Base-by-base conservation (phyloP, 2,888 invertebrate species). In the Neocrepidodera transversa region DNA sequence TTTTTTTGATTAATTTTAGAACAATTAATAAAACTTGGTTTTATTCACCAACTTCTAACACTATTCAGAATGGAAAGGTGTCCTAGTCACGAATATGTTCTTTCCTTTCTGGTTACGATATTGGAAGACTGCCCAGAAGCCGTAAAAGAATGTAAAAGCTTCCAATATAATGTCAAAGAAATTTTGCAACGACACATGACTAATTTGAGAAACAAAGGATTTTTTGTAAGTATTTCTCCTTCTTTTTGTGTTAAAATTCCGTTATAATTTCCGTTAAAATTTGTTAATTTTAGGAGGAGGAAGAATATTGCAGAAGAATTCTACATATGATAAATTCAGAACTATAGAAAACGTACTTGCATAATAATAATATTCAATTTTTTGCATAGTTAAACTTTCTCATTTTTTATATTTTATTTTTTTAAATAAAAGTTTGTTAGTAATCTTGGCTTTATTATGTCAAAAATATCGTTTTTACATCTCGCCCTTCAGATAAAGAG, bases 51-150 rank as follows among this genome's bases (percentile, higher is more conserved):
- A 11, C 60, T 78, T 16, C 68, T 77, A 18, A 52, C 64, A 4
- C 56, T 77, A 18, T 58, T 78, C 45, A 60, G 68, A 1, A 63
- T 66, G 58, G 74, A 72, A 40, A 69, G 74, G 8, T 69, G 65
- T 18, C 70, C 65, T 63, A 72, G 78, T 56, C 82, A 84, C 64
- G 85, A 86, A 72, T 82, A 84, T 68, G 68, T 84, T 5, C 71
- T 84, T 57, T 76, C 79, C 3, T 80, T 84, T 1, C 71, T 86
- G 17, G 69, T 81, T 11, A 69, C 76, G 11, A 65, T 86, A 11
- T 78, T 82, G 2, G 76, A 78, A 26, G 78, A 81, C 45, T 81
- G 82, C 70, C 67, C 73, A 7, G 71, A 75, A 30, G 79, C 78
- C 2, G 66, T 79, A 8, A 68, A 68, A 11, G 81, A 82, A 63